Evolutionary conservation across 2,797 vertebrate species (phyloP), one percentile per base, ranked within the genome.

Genomic region (Neomorphus geoffroyi): DNA sequence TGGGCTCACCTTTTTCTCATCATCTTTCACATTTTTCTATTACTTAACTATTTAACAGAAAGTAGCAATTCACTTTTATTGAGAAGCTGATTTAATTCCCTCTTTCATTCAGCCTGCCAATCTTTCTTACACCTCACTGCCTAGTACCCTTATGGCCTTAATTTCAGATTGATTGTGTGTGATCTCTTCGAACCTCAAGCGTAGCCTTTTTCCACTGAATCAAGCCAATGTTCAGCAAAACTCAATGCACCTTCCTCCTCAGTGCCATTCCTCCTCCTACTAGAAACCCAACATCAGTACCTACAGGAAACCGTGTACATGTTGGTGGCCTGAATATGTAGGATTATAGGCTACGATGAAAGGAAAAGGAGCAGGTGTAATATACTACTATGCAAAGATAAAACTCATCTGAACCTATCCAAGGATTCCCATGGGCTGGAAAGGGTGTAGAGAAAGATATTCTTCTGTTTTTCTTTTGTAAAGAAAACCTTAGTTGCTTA

Each of bases 31-130:
- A 43, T 57, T 92, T 73, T 67, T 79, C 23, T 90, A 7, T 95
- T 94, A 77, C 80, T 92, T 94, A 93, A 80, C 78, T 78, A 82
- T 96, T 95, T 84, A 92, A 80, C 74, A 91, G 48, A 87, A 84
- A 89, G 81, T 87, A 94, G 72, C 67, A 92, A 85, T 96, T 96
- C 93, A 71, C 74, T 91, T 94, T 89, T 77, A 74, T 72, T 37
- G 80, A 85, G 50, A 80, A 89, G 22, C 33, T 74, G 74, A 60
- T 89, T 94, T 93, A 85, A 93, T 95, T 93, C 84, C 45, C 48
- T 90, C 88, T 95, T 94, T 96, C 78, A 89, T 92, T 96, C 56
- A 30, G 27, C 17, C 56, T 90, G 80, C 45, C 86, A 92, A 57
- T 95, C 83, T 89, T 92, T 82, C 46, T 92, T 89, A 74, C 64